phyloP scores from a whole-genome alignment of 1,140 invertebrate species.

The Bathynomus jamesi region DNA sequence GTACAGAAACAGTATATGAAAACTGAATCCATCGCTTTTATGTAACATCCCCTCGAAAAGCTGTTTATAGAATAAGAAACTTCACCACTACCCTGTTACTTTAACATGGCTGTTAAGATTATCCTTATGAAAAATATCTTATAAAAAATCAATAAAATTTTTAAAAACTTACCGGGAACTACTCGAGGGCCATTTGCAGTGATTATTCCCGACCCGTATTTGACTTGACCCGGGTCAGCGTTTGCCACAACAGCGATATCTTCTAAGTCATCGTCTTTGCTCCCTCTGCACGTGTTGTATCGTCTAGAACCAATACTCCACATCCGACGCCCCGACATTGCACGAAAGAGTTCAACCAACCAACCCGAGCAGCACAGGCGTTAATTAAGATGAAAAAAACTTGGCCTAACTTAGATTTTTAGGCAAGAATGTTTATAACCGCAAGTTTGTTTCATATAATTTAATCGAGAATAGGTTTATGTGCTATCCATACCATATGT shows the following conservation, averaged over 20 bases:
- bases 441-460: no score
- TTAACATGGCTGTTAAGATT: no score
- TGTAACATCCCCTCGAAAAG: no score
- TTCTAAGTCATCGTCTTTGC: conserved; percentile 56
- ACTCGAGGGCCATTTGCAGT: conserved; percentile 57
- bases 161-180: conserved; percentile 53
- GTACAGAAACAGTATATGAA: no score
- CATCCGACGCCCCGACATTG: conserved; percentile 16
- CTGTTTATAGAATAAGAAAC: no score
- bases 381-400: not conserved
- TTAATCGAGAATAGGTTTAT: not conserved
- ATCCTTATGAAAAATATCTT: no score
- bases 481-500: not conserved
- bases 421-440: no score
- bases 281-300: conserved; percentile 30
- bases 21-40: no score
- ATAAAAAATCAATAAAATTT: no score
- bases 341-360: not conserved
- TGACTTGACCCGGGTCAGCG: conserved; percentile 50
- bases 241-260: conserved; percentile 66
- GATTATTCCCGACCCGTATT: conserved; percentile 51
- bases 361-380: no score
- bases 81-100: no score
- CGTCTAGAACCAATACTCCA: conserved; percentile 17
- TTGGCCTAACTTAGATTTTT: not conserved